phyloP scores from a whole-genome alignment of 2,797 vertebrate genomes.

The Sebastes cheni region DNA sequence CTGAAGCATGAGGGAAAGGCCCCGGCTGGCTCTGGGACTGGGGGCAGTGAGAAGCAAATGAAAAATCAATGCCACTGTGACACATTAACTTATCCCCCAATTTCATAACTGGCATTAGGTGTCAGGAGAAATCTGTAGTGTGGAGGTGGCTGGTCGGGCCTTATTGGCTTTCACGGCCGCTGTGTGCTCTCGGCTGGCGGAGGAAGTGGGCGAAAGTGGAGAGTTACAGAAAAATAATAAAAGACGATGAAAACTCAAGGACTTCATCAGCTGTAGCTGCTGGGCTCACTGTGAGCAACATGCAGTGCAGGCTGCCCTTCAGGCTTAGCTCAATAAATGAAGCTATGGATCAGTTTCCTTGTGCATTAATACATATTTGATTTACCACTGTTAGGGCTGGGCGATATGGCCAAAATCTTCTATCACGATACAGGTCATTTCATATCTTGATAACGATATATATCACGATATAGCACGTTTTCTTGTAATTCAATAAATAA shows the following conservation, averaged over 20 bases:
- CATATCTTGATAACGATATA: too few species aligned
- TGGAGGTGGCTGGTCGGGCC: constrained; percentile 56
- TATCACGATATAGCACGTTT: too few species aligned
- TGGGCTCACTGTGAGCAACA: constrained; percentile 3
- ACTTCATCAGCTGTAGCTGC: constrained; percentile 42
- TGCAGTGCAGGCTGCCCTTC: background rate
- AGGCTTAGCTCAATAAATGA: background rate
- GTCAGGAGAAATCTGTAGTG: constrained; percentile 75
- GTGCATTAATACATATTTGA: background rate
- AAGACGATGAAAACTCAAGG: constrained; percentile 42
- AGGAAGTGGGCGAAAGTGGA: constrained; percentile 47
- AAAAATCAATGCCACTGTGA: constrained; percentile 83
- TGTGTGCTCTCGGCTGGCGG: constrained; percentile 39
- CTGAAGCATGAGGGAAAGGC: constrained; percentile 72
- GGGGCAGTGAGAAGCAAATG: constrained; percentile 76
- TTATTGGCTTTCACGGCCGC: constrained; percentile 64
- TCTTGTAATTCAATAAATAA: too few species aligned
- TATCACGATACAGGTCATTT: too few species aligned
- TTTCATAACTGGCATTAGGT: constrained; percentile 81
- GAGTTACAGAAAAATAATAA: constrained; percentile 46
- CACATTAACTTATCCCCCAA: constrained; percentile 84
- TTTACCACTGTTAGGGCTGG: background rate
- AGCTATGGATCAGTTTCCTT: background rate
- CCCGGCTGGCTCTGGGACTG: constrained; percentile 60
- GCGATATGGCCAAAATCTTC: too few species aligned